Conservation (phyloP, 2,797 vertebrate species). For the Aldrovandia affinis region DNA sequence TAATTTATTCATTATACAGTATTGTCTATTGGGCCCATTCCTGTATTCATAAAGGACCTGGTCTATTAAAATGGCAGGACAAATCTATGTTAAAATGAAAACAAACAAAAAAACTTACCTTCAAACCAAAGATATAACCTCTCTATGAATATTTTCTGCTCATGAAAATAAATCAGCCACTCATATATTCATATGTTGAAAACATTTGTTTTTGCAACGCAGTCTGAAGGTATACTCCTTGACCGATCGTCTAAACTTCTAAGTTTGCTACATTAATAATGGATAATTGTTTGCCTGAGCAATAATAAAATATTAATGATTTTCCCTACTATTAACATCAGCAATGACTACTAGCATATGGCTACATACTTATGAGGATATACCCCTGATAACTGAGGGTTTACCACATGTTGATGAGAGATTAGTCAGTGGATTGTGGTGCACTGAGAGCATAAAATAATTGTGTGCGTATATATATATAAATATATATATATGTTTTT, state of each 20-base stretch:
- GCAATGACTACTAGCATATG: neutral
- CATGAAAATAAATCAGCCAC: neutral
- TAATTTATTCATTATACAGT: neutral
- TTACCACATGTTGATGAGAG: neutral
- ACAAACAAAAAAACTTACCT: neutral
- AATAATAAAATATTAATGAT: conserved; percentile 13
- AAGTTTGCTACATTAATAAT: conserved; percentile 3
- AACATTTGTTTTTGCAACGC: neutral
- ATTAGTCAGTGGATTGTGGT: neutral
- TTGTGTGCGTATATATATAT: too few species aligned
- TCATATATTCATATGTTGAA: neutral
- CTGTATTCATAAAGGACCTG: neutral
- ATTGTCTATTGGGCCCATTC: neutral
- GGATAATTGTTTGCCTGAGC: neutral
- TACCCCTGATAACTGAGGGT: neutral
- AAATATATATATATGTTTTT: too few species aligned
- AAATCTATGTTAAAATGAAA: neutral
- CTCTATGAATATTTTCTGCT: neutral
- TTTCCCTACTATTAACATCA: neutral
- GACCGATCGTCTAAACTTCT: neutral
- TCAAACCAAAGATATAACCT: neutral
- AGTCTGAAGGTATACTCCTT: neutral
- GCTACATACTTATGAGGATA: neutral
- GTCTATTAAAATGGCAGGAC: neutral
- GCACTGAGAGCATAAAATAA: neutral